phyloP scores from a whole-genome alignment of 2,113 vertebrate genomes.

The Corapipo altera region DNA sequence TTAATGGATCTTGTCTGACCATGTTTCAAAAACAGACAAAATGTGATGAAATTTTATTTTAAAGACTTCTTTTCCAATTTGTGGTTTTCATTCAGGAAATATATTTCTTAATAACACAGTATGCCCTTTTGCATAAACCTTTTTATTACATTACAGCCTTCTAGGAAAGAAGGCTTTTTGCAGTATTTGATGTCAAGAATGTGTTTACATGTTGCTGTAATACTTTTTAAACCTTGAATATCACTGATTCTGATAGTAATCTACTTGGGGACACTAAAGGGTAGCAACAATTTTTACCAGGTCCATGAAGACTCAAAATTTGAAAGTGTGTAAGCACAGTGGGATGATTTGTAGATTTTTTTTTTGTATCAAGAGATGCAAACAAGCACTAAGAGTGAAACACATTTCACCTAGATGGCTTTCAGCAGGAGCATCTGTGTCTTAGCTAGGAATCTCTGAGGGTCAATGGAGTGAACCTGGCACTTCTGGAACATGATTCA shows the following conservation, averaged over 20 bases:
- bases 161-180: not conserved
- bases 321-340: not conserved
- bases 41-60: conserved; percentile 58
- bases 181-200: not conserved
- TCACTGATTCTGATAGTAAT: not conserved
- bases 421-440: not conserved
- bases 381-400: not conserved
- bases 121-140: not conserved
- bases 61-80: conserved; percentile 33
- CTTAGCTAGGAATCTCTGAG: not conserved
- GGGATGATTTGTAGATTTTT: not conserved
- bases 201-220: not conserved
- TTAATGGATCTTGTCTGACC: conserved; percentile 72
- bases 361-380: not conserved
- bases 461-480: not conserved
- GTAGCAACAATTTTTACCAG: not conserved
- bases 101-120: not conserved
- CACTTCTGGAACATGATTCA: not conserved
- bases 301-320: not conserved
- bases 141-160: not conserved
- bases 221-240: not conserved
- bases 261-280: not conserved
- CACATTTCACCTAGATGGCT: not conserved
- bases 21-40: conserved; percentile 65
- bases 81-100: not conserved